Evolutionary conservation across 35 echinoderm and acorn worm species (phyloP).

Genomic region (Ophiothrix spiculata): DNA sequence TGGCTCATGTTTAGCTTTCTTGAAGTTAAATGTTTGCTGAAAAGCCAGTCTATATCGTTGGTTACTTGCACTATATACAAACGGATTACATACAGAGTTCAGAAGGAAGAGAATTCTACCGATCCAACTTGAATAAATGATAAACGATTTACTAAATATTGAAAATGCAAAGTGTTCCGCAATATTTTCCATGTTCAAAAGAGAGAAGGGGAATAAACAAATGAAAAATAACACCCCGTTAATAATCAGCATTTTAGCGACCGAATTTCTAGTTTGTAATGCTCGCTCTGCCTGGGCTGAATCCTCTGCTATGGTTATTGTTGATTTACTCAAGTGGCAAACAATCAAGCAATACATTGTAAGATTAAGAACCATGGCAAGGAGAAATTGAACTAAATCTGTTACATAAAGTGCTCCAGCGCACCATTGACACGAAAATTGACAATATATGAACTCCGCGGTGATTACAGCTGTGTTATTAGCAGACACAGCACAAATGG

Average conservation of each 20-base stretch:
- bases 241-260: conserved; percentile 51
- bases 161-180: neutral
- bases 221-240: conserved; percentile 51
- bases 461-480: too few relatives aligned
- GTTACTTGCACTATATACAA: conserved; percentile 54
- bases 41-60: conserved; percentile 45
- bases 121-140: neutral
- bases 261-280: conserved; percentile 8
- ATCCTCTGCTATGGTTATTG: neutral
- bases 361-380: neutral
- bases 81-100: conserved; percentile 60
- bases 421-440: neutral
- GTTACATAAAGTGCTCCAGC: neutral
- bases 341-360: neutral
- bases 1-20: too few relatives aligned
- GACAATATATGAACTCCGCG: neutral
- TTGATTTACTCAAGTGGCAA: neutral
- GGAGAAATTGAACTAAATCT: neutral
- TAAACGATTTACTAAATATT: neutral
- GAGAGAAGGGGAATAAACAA: conserved; percentile 23
- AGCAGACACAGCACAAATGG: neutral
- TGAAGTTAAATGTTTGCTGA: conserved; percentile 14
- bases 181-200: conserved; percentile 1
- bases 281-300: neutral
- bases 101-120: conserved; percentile 29